phyloP scores from a whole-genome alignment of 1,140 invertebrate genomes.

The Diorhabda sublineata region DNA sequence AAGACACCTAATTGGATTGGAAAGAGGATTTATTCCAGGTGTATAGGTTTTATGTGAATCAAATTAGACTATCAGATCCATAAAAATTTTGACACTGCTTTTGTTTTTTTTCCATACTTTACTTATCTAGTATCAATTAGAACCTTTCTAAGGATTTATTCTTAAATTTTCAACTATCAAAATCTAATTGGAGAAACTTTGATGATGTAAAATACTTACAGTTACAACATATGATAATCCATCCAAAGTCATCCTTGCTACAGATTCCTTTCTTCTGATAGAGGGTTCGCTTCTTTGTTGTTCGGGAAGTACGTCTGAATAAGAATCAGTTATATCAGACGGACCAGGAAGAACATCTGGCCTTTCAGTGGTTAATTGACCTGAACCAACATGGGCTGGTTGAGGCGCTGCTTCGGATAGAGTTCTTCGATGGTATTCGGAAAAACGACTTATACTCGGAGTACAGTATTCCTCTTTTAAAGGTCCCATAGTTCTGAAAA shows the following conservation, averaged over 20 bases:
- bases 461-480: conserved; percentile 43
- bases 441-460: conserved; percentile 21
- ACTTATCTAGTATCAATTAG: too few species aligned
- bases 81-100: too few species aligned
- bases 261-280: conserved; percentile 53
- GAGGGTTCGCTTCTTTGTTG: conserved; percentile 29
- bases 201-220: conserved; percentile 49
- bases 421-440: conserved; percentile 17
- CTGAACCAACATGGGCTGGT: conserved; percentile 16
- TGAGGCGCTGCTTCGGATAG: conserved; percentile 28
- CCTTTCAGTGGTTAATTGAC: conserved; percentile 34
- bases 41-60: too few species aligned
- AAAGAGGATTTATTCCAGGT: too few species aligned
- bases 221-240: conserved; percentile 62
- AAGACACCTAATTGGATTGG: too few species aligned
- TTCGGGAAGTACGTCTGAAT: conserved; percentile 24
- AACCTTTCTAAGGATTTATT: too few species aligned
- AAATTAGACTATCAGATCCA: too few species aligned
- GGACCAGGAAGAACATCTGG: conserved; percentile 43
- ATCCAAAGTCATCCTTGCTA: conserved; percentile 56
- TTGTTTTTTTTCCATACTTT: too few species aligned
- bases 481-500: conserved; percentile 41
- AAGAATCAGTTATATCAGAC: conserved; percentile 25
- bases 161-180: too few species aligned
- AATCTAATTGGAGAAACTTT: too few species aligned